Evolutionary conservation across 2,797 vertebrate species (phyloP).

Genomic region (Acrossocheilus wenchowensis): DNA sequence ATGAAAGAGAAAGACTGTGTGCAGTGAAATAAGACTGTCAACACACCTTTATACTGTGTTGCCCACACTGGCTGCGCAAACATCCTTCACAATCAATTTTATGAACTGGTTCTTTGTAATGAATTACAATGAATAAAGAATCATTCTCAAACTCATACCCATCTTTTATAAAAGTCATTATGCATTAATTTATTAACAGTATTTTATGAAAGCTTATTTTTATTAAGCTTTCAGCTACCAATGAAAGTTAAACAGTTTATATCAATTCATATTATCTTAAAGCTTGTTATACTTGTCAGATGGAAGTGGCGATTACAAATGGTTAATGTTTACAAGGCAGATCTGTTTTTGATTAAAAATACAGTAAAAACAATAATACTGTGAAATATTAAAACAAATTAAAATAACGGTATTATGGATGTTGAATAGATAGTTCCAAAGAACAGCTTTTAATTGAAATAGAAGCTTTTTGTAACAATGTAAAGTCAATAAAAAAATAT

Average conservation of each 20-base stretch:
- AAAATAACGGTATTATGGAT: not conserved
- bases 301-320: not conserved
- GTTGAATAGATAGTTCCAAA: not conserved
- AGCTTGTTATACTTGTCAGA: not conserved
- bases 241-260: not conserved
- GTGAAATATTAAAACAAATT: not conserved
- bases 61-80: not conserved
- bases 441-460: not conserved
- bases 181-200: not conserved
- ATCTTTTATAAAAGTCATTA: not conserved
- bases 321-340: not conserved
- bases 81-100: not conserved
- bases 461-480: not conserved
- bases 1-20: constrained; percentile 1
- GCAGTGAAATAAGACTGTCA: constrained; percentile 15
- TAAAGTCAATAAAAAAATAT: too few relatives aligned
- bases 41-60: not conserved
- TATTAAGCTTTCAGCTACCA: not conserved
- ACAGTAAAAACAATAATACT: not conserved
- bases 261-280: not conserved
- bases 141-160: not conserved
- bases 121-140: not conserved
- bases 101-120: not conserved
- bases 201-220: not conserved
- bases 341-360: not conserved